phyloP scores from a whole-genome alignment of 2,113 vertebrate species.

The Phocoena sinus region DNA sequence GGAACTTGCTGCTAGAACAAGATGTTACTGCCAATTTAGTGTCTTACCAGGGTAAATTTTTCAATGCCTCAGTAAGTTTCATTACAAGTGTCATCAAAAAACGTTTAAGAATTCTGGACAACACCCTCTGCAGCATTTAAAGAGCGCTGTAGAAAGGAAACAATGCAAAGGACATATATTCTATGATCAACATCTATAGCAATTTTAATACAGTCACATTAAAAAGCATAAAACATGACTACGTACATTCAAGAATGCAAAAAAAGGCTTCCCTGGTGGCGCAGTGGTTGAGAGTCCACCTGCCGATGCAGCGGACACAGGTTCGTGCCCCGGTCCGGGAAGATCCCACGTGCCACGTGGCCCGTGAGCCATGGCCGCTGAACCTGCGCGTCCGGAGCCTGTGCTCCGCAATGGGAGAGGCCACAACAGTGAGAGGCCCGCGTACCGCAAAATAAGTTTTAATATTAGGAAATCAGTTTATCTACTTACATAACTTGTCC shows the following conservation, averaged over 20 bases:
- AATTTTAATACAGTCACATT: not conserved
- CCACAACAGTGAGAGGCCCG: too few species aligned
- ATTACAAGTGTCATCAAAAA: not conserved
- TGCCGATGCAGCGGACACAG: too few species aligned
- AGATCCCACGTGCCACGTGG: too few species aligned
- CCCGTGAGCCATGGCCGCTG: too few species aligned
- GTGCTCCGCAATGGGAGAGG: too few species aligned
- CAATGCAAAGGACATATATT: not conserved
- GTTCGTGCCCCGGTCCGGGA: too few species aligned
- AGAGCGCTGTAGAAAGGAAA: not conserved
- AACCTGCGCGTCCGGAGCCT: too few species aligned
- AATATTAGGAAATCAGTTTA: not conserved
- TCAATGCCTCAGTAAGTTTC: not conserved
- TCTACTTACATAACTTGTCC: not conserved
- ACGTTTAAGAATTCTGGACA: not conserved
- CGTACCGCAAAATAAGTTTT: not conserved
- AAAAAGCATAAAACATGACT: not conserved
- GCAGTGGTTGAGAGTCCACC: too few species aligned
- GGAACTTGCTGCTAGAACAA: conserved; percentile 13
- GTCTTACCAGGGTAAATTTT: not conserved
- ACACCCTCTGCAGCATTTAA: not conserved
- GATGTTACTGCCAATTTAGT: not conserved
- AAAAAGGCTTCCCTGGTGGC: too few species aligned
- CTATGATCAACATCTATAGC: not conserved
- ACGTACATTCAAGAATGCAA: not conserved